Conservation (phyloP, 2,113 vertebrate species). For the Leiothrix lutea region DNA sequence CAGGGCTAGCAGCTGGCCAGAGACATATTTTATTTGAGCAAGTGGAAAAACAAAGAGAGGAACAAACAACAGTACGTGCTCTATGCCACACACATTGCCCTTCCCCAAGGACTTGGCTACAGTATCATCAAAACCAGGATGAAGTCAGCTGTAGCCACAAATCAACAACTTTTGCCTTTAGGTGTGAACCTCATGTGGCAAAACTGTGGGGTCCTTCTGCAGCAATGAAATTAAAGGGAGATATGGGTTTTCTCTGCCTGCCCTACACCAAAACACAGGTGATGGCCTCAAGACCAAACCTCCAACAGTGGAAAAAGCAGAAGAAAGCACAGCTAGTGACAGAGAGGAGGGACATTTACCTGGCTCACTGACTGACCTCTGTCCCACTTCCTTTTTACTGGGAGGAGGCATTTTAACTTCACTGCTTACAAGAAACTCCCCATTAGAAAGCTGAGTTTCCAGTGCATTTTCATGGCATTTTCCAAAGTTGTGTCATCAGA, state of each 20-base stretch:
- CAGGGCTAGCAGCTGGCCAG: neutral
- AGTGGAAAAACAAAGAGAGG: neutral
- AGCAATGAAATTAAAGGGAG: neutral
- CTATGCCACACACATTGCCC: neutral
- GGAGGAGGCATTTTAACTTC: constrained; percentile 53
- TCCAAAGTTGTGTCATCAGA: constrained; percentile 52
- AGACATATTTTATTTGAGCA: neutral
- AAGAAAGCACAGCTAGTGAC: neutral
- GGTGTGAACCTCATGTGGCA: fast-evolving
- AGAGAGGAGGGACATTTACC: neutral
- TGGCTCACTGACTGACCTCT: neutral
- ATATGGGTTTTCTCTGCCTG: fast-evolving
- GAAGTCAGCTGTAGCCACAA: neutral
- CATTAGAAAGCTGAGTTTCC: constrained; percentile 56
- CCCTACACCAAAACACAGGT: neutral
- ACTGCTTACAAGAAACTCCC: constrained; percentile 60
- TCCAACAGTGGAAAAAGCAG: neutral
- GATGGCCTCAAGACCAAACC: neutral
- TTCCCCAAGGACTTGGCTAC: neutral
- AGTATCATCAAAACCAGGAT: neutral
- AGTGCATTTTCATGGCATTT: constrained; percentile 63
- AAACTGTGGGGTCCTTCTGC: neutral
- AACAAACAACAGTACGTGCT: neutral
- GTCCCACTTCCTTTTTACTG: neutral
- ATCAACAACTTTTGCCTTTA: neutral